These are phyloP conservation scores for Tragelaphus scriptus DNA, from an alignment of 2,113 vertebrate species.

Conservation along the genomic window DNA sequence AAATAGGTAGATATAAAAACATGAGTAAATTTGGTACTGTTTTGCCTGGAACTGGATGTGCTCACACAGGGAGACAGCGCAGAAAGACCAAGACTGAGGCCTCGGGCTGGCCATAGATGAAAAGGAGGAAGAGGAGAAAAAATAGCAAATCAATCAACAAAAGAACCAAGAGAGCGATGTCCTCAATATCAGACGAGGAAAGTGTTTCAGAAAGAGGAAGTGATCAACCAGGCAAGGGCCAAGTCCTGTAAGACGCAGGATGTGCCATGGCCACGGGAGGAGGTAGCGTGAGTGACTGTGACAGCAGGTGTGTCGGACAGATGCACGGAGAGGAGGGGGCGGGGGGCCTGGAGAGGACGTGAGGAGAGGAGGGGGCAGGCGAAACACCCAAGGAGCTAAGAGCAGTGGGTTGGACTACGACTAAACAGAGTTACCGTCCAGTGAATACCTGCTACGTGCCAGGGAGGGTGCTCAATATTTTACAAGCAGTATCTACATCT, in stretches of 20 bases:
- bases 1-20: background rate
- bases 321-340: accelerated
- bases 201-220: background rate
- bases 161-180: background rate
- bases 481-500: too few relatives aligned
- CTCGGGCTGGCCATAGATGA: background rate
- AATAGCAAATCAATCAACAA: background rate
- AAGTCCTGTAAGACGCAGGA: background rate
- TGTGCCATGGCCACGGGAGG: accelerated
- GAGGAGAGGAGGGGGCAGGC: background rate
- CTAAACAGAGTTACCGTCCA: too few relatives aligned
- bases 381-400: too few relatives aligned
- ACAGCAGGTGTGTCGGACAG: too few relatives aligned
- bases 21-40: background rate
- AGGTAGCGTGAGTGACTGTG: background rate
- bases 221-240: background rate
- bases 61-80: background rate
- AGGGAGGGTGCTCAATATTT: too few relatives aligned
- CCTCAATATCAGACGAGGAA: background rate
- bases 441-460: too few relatives aligned
- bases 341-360: too few relatives aligned
- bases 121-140: background rate
- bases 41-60: background rate
- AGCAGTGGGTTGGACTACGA: too few relatives aligned
- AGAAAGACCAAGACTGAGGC: background rate